A percentile compares a stretch with the other conserved stretches of the same genome.
phyloP scores from a whole-genome alignment of 2,113 vertebrate genomes.

The Bambusicola thoracicus region DNA sequence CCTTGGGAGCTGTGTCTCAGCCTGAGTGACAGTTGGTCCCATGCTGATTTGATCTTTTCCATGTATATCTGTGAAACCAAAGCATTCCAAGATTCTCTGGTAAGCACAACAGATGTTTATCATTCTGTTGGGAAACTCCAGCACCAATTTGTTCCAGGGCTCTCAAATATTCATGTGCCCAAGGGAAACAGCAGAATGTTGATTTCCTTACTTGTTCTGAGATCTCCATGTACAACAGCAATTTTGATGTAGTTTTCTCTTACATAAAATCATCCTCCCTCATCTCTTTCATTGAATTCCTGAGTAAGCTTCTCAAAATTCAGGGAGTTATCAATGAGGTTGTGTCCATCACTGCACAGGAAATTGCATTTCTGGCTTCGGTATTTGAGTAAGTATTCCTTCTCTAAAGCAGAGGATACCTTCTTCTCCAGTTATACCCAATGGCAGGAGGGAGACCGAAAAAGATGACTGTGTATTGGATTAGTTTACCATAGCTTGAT shows the following conservation, averaged over 20 bases:
- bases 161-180: not conserved
- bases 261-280: not conserved
- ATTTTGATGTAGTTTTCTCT: not conserved
- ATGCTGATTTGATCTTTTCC: not conserved
- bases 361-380: not conserved
- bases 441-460: not conserved
- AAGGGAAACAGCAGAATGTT: not conserved
- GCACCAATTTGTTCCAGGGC: not conserved
- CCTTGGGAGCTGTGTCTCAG: no score
- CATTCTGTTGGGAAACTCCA: conserved; percentile 12
- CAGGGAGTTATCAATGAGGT: not conserved
- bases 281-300: not conserved
- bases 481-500: not conserved
- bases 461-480: no score
- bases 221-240: not conserved
- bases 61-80: not conserved
- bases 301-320: not conserved
- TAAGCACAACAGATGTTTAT: not conserved
- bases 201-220: not conserved
- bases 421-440: not conserved
- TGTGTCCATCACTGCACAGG: rapidly evolving
- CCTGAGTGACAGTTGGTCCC: not conserved
- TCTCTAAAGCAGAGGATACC: not conserved
- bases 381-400: not conserved
- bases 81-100: not conserved